Conservation (phyloP, 2,113 vertebrate genomes). For the Brachyistius frenatus region DNA sequence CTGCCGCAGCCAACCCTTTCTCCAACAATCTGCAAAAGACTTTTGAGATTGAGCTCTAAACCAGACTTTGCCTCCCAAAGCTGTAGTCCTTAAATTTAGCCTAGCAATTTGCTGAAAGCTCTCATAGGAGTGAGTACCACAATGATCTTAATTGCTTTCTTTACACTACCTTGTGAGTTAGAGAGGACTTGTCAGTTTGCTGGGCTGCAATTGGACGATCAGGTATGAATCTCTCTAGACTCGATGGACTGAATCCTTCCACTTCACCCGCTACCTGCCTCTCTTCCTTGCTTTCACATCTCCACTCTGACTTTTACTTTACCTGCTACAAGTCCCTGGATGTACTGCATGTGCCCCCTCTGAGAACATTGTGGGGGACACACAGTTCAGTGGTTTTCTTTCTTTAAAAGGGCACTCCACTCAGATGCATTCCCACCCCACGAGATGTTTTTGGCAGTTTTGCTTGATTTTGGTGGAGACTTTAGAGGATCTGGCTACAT, state of each 20-base stretch:
- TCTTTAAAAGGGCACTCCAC: slow-evolving; percentile 53
- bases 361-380: slow-evolving; percentile 9
- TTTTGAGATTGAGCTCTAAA: slow-evolving; percentile 93
- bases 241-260: slow-evolving; percentile 47
- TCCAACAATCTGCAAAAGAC: slow-evolving; percentile 92
- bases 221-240: slow-evolving; percentile 28
- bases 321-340: slow-evolving; percentile 44
- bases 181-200: slow-evolving; percentile 38
- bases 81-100: slow-evolving; percentile 48
- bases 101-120: slow-evolving; percentile 43
- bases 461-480: slow-evolving; percentile 23
- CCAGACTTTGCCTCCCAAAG: slow-evolving; percentile 36
- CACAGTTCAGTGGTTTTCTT: slow-evolving; percentile 57
- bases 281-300: slow-evolving; percentile 53
- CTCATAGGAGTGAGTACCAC: slow-evolving; percentile 32
- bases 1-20: slow-evolving; percentile 88
- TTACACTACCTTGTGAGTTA: slow-evolving; percentile 39
- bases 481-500: not conserved
- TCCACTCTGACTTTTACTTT: slow-evolving; percentile 52
- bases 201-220: slow-evolving; percentile 43
- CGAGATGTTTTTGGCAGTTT: slow-evolving; percentile 34
- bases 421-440: slow-evolving; percentile 66
- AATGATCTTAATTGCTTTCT: slow-evolving; percentile 61
- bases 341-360: slow-evolving; percentile 44
- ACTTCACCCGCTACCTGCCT: slow-evolving; percentile 35